phyloP scores from a whole-genome alignment of 2,113 vertebrate genomes.

The Pimephales promelas region DNA sequence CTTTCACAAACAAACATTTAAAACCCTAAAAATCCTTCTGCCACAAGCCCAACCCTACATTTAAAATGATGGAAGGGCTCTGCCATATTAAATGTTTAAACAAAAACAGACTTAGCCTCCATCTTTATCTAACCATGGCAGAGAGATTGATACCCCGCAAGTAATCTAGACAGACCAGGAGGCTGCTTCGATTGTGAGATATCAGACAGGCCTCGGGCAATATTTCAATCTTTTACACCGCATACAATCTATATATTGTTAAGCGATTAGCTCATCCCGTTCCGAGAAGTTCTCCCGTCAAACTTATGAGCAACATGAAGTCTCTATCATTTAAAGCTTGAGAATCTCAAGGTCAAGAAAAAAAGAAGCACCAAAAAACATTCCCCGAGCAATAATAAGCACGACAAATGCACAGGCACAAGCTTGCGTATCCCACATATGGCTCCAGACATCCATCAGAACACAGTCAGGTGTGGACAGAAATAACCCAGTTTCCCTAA shows the following conservation, averaged over 20 bases:
- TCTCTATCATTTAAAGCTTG: constrained; percentile 22
- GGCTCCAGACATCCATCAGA: constrained; percentile 52
- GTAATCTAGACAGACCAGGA: background rate
- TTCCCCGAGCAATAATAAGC: constrained; percentile 31
- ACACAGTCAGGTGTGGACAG: constrained; percentile 44
- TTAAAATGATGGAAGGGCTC: constrained; percentile 1
- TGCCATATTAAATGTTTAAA: background rate
- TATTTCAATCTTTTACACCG: constrained; percentile 29
- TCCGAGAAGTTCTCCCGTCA: constrained; percentile 26
- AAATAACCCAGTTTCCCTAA: constrained; percentile 58
- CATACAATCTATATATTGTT: constrained; percentile 25
- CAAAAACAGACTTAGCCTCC: background rate
- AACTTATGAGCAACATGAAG: constrained; percentile 51
- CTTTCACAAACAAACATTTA: constrained; percentile 8
- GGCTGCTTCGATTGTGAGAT: background rate
- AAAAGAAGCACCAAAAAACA: constrained; percentile 25
- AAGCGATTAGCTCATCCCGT: background rate
- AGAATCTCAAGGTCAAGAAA: constrained; percentile 50
- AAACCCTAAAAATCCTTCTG: background rate
- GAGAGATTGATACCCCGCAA: background rate
- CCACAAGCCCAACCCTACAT: background rate
- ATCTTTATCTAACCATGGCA: background rate
- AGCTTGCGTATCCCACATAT: constrained; percentile 43
- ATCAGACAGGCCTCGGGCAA: constrained; percentile 17
- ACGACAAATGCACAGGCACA: constrained; percentile 40